Base-by-base conservation (phyloP, 2,797 vertebrate genomes). In the Buceros bicornis region DNA sequence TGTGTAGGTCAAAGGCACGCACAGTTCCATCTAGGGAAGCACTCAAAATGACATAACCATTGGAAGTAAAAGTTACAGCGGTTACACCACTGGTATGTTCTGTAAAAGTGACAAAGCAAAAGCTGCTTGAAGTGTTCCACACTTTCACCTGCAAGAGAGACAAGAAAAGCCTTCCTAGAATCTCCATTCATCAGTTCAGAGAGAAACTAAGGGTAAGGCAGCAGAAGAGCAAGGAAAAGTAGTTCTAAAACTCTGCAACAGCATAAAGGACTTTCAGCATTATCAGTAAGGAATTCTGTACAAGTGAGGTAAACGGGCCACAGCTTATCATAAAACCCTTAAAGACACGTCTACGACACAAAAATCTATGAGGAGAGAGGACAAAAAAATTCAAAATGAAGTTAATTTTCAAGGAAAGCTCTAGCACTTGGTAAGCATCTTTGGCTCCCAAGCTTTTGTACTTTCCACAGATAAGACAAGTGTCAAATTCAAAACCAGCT, bases 51-150 rank as follows among this genome's bases (percentile, higher is more conserved):
- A 99, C 99, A 6, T 99, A 99, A 82, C 99, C 99, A 2, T 97
- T 99, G 96, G 98, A 96, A 58, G 98, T 99, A 94, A 99, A 99
- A 88, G 98, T 97, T 80, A 99, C 99, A 2, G 98, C 98, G 3
- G 99, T 99, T 93, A 99, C 54, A 48, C 99, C 98, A 95, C 99
- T 99, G 10, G 96, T 98, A 97, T 99, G 99, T 53, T 99, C 99
- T 1, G 98, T 99, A 94, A 99, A 99, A 2, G 99, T 99, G 92
- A 99, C 98, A 71, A 99, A 99, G 97, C 99, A 99, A 69, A 99
- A 99, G 82, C 99, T 99, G 33, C 98, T 99, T 88, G 97, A 98
- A 53, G 98, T 98, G 97, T 99, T 99, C 99, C 99, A 99, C 81
- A 99, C 98, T 97, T 99, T 99, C 57, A 99, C 99, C 99, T 99